Percentiles rank a stretch among this genome's conserved stretches.
These are phyloP conservation scores for Lacerta bilineata DNA, from an alignment of 2,797 vertebrate species.

Conservation along the genomic window DNA sequence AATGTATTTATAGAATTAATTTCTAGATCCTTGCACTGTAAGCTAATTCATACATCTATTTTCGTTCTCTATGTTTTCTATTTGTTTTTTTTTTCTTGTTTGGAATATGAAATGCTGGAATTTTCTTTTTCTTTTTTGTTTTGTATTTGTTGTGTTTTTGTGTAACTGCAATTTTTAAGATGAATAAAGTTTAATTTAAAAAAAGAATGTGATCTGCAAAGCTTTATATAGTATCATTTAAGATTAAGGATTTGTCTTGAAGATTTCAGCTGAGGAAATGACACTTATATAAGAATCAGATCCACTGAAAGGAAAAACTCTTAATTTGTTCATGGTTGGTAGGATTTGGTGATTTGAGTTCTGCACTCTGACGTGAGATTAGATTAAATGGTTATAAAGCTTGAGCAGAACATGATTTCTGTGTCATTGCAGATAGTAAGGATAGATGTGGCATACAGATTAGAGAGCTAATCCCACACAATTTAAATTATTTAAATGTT, in stretches of 20 bases:
- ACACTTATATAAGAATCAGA: conserved; percentile 61
- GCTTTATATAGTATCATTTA: conserved; percentile 67
- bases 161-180: too few relatives aligned
- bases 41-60: too few relatives aligned
- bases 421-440: conserved; percentile 32
- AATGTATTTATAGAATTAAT: too few relatives aligned
- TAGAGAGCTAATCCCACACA: conserved; percentile 27
- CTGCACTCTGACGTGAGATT: neutral
- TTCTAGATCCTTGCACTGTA: too few relatives aligned
- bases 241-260: conserved; percentile 63
- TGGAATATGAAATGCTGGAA: too few relatives aligned
- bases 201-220: conserved; percentile 42
- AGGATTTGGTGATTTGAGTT: neutral
- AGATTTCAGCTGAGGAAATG: conserved; percentile 68
- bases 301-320: conserved; percentile 61
- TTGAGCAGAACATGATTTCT: conserved; percentile 39
- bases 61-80: too few relatives aligned
- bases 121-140: too few relatives aligned
- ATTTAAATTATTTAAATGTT: conserved; percentile 56
- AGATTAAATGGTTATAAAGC: neutral
- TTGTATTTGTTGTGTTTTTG: too few relatives aligned
- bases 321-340: conserved; percentile 52
- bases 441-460: conserved; percentile 9
- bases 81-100: too few relatives aligned
- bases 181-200: too few relatives aligned